Conservation (phyloP, 1,140 invertebrate genomes). For the Diorhabda sublineata region DNA sequence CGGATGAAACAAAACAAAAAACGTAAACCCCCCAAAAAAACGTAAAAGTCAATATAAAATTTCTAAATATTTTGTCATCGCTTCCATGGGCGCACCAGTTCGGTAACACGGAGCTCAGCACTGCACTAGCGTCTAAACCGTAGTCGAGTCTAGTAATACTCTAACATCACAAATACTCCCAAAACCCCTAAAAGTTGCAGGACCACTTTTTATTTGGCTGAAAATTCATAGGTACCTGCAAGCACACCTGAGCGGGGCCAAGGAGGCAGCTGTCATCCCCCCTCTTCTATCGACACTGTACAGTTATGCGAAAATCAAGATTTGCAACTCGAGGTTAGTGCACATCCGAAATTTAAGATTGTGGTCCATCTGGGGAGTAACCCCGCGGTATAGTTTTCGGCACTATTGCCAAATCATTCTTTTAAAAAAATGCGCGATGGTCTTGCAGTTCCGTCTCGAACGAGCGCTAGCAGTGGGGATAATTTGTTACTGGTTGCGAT, state of each 20-base stretch:
- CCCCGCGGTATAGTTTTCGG: constrained; percentile 7
- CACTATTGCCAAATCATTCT: neutral
- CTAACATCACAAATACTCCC: constrained; percentile 46
- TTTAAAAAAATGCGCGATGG: no score
- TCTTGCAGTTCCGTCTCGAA: no score
- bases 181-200: constrained; percentile 46
- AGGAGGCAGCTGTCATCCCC: constrained; percentile 32
- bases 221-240: constrained; percentile 48
- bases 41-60: constrained; percentile 16
- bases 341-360: constrained; percentile 21
- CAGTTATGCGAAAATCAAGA: constrained; percentile 47
- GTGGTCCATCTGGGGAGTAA: constrained; percentile 14
- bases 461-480: no score
- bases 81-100: constrained; percentile 27
- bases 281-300: constrained; percentile 37
- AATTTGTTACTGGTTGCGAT: no score
- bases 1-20: constrained; percentile 15
- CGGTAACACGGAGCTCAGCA: constrained; percentile 16
- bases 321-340: constrained; percentile 37
- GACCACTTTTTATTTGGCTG: constrained; percentile 49
- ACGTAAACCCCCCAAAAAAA: constrained; percentile 10
- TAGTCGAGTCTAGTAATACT: constrained; percentile 48
- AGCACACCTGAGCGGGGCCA: constrained; percentile 17
- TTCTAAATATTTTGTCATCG: constrained; percentile 14
- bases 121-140: constrained; percentile 44